Evolutionary conservation across 1,140 invertebrate genomes (phyloP), one percentile per base, ranked within the genome.

Genomic region (Camponotus floridanus): DNA sequence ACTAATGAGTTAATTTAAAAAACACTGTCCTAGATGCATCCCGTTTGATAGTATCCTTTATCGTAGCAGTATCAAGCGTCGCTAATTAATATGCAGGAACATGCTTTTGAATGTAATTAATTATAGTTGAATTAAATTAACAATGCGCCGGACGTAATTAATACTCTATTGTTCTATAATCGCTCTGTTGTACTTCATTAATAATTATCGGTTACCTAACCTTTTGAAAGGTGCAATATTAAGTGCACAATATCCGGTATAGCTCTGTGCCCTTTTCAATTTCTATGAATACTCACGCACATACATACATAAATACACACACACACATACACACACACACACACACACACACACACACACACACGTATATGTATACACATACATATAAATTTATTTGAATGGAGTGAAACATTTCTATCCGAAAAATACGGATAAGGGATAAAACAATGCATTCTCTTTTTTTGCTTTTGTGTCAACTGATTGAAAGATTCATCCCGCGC

Each of bases 81-180:
- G 33, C 26, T 62, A 86, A 85, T 85, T 85, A 84, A 84, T 74
- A 55, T 78, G 48, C 45, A 57, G 73, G 33, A 78, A 85, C 81
- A 45, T 55, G 71, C 73, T 85, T 76, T 65, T 45, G 45, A 78
- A 64, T 65, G 59, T 65, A 85, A 85, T 85, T 78, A 85, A 85
- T 85, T 85, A 51, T 78, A 65, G 74, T 78, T 85, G 31, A 48
- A 55, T 76, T 57, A 64, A 78, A 78, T 85, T 78, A 78, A 85
- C 62, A 83, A 83, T 83, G 68, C 55, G 68, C 68, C 39, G 68
- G 55, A 83, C 68, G 55, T 83, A 83, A 83, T 83, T 83, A 83
- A 83, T 83, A 83, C 68, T 48, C 79, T 59, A 74, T 83, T 83
- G 68, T 83, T 83, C 79, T 74, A 57, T 74, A 83, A 83, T 83